phyloP scores from a whole-genome alignment of 2,113 vertebrate genomes.

The Guaruba guarouba region DNA sequence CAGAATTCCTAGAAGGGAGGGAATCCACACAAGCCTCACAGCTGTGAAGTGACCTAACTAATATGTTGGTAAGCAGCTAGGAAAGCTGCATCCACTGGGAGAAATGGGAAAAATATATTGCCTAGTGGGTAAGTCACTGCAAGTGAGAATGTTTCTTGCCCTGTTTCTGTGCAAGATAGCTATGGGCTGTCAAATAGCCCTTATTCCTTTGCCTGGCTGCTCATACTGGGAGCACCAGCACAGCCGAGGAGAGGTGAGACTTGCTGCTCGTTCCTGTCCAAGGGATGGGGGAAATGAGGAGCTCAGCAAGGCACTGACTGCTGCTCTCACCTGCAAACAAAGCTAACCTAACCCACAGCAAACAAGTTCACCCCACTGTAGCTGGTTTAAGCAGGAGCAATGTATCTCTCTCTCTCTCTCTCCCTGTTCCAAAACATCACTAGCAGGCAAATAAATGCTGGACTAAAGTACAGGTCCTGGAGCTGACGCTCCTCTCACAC shows the following conservation, averaged over 20 bases:
- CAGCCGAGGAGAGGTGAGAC: neutral
- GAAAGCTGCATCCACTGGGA: neutral
- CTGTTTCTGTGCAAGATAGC: neutral
- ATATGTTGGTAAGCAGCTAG: neutral
- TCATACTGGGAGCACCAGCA: accelerated
- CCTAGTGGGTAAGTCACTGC: neutral
- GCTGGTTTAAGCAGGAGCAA: neutral
- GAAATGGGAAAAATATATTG: neutral
- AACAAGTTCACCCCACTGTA: neutral
- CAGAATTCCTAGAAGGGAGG: conserved; percentile 47
- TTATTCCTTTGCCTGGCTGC: neutral
- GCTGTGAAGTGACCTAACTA: conserved; percentile 47
- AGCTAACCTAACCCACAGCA: neutral
- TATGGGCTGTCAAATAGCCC: neutral
- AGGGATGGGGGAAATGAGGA: neutral
- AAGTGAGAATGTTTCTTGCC: neutral
- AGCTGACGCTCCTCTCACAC: accelerated
- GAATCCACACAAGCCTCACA: conserved; percentile 37
- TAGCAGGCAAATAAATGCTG: neutral
- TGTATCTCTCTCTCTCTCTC: neutral
- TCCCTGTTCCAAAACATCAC: neutral
- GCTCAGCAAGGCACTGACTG: neutral
- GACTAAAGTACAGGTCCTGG: accelerated
- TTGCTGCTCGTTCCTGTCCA: neutral
- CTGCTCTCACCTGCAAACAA: neutral